phyloP scores from a whole-genome alignment of 2,888 invertebrate genomes.

The Heptascelio sp. region DNA sequence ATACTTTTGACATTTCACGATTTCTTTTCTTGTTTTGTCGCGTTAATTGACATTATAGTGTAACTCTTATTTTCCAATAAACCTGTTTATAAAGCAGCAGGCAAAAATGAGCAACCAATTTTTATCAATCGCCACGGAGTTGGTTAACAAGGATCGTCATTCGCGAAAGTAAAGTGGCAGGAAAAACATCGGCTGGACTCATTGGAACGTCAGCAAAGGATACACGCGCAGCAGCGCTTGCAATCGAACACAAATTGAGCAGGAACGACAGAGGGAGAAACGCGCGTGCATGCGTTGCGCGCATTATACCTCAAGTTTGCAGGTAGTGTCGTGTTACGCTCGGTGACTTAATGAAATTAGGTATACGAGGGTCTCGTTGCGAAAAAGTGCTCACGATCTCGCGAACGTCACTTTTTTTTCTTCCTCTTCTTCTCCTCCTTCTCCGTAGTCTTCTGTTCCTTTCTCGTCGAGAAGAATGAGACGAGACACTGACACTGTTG shows the following conservation, averaged over 20 bases:
- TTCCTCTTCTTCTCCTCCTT: too few species aligned
- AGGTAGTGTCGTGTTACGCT: conserved; percentile 75
- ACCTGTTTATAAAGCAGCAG: too few species aligned
- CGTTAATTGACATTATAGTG: too few species aligned
- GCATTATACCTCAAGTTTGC: conserved; percentile 67
- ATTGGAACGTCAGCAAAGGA: not conserved
- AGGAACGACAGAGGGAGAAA: conserved; percentile 57
- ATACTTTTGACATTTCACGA: too few species aligned
- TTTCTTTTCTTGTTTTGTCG: too few species aligned
- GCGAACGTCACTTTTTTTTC: conserved; percentile 55
- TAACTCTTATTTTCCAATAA: too few species aligned
- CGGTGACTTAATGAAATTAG: conserved; percentile 76
- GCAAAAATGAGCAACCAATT: too few species aligned
- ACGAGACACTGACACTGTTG: conserved; percentile 22
- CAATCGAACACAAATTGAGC: conserved; percentile 42
- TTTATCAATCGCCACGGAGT: too few species aligned
- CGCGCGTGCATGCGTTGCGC: conserved; percentile 57
- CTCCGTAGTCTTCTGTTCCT: too few species aligned
- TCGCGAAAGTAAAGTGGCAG: not conserved
- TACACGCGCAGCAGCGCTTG: not conserved
- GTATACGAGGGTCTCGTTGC: conserved; percentile 64
- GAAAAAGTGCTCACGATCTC: conserved; percentile 76
- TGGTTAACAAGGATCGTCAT: not conserved
- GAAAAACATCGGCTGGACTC: not conserved
- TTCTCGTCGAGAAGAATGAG: conserved; percentile 31